phyloP scores from a whole-genome alignment of 92 coral and sea anemone genomes.

The Umimayanthus chanpuru region DNA sequence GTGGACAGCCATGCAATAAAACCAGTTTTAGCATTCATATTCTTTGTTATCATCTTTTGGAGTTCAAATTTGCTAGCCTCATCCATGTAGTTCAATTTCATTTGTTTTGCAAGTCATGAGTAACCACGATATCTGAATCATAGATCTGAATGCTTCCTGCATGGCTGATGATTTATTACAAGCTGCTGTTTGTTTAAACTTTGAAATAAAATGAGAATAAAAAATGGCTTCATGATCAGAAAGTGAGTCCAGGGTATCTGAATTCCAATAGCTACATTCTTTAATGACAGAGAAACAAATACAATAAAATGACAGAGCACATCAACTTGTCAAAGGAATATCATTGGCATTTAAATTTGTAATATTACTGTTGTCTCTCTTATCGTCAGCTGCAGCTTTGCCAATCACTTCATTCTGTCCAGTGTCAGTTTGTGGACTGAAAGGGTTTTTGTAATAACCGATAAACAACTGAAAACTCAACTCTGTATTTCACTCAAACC shows the following conservation, averaged over 20 bases:
- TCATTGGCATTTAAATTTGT: slow-evolving; percentile 26
- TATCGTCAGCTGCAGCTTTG: slow-evolving; percentile 21
- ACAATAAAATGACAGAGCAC: slow-evolving; percentile 62
- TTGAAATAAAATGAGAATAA: slow-evolving; percentile 26
- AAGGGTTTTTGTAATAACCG: too few species aligned
- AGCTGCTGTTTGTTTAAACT: slow-evolving; percentile 29
- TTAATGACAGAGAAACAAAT: slow-evolving; percentile 68
- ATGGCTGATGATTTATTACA: slow-evolving; percentile 39
- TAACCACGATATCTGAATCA: too few species aligned
- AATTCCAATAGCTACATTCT: slow-evolving; percentile 62
- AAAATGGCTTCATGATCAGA: too few species aligned
- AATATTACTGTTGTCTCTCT: too few species aligned
- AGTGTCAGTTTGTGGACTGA: slow-evolving; percentile 39
- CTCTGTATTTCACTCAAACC: too few species aligned
- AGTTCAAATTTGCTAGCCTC: slow-evolving; percentile 33
- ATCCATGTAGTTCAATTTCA: slow-evolving; percentile 5
- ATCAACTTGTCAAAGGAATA: slow-evolving; percentile 41
- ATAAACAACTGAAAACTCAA: too few species aligned
- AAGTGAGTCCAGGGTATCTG: slow-evolving; percentile 50
- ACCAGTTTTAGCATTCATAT: slow-evolving; percentile 4
- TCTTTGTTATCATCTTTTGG: slow-evolving; percentile 31
- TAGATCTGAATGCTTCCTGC: slow-evolving; percentile 30
- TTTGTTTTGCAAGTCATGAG: slow-evolving; percentile 17
- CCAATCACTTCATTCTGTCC: too few species aligned
- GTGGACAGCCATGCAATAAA: slow-evolving; percentile 22